These are phyloP conservation scores for Zingel zingel DNA, from an alignment of 2,113 vertebrate genomes.

Conservation along the genomic window DNA sequence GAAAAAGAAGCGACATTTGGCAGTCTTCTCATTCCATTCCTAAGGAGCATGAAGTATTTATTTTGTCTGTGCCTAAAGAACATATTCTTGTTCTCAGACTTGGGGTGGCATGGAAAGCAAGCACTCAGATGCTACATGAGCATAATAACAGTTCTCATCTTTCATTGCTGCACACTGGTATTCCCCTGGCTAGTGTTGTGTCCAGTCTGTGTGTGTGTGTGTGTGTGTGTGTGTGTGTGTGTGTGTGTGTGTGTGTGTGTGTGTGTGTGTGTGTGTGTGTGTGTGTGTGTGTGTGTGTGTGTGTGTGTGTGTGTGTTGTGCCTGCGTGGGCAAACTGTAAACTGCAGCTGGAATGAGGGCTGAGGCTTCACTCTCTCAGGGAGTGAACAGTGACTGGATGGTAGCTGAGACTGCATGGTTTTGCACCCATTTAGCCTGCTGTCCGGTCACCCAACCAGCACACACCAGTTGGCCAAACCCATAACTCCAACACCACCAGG, in stretches of 20 bases:
- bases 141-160: slow-evolving; percentile 75
- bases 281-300: slow-evolving; percentile 50
- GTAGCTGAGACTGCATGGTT: slow-evolving; percentile 51
- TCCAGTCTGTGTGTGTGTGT: slow-evolving; percentile 55
- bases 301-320: slow-evolving; percentile 48
- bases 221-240: slow-evolving; percentile 45
- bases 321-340: slow-evolving; percentile 63
- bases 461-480: slow-evolving; percentile 62
- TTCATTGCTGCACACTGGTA: slow-evolving; percentile 61
- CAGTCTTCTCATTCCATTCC: slow-evolving; percentile 49
- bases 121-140: slow-evolving; percentile 61
- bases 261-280: slow-evolving; percentile 41
- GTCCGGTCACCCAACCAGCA: slow-evolving; percentile 53
- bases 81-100: slow-evolving; percentile 68
- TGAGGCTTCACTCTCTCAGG: slow-evolving; percentile 51
- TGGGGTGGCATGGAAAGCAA: slow-evolving; percentile 60
- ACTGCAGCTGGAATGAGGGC: slow-evolving; percentile 64
- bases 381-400: slow-evolving; percentile 54
- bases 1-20: slow-evolving; percentile 67
- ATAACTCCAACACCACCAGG: slow-evolving; percentile 57
- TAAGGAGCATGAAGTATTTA: slow-evolving; percentile 70
- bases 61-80: slow-evolving; percentile 71
- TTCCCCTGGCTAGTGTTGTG: slow-evolving; percentile 68
- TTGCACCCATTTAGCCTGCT: slow-evolving; percentile 57
- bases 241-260: slow-evolving; percentile 46